phyloP scores from a whole-genome alignment of 2,113 vertebrate genomes.

The Pomatostomus ruficeps region DNA sequence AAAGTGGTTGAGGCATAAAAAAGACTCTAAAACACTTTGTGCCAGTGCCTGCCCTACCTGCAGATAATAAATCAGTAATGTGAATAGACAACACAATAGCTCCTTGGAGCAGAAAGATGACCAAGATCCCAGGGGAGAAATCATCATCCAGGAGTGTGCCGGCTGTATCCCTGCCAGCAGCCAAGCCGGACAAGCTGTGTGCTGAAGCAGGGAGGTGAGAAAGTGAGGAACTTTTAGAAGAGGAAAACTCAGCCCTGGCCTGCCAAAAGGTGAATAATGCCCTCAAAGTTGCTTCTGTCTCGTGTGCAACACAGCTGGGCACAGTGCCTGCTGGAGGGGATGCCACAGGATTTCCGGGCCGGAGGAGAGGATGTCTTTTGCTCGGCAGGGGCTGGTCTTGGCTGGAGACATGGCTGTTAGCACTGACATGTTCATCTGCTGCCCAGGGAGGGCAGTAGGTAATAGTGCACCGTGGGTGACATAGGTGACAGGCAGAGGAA shows the following conservation, averaged over 20 bases:
- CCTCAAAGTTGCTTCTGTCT: background rate
- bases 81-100: background rate
- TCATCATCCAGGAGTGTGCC: background rate
- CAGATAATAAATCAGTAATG: background rate
- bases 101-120: background rate
- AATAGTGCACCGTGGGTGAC: rapidly evolving
- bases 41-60: background rate
- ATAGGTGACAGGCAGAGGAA: background rate
- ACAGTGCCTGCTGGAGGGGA: background rate
- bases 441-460: background rate
- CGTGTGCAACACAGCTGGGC: rapidly evolving
- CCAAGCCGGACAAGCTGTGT: background rate
- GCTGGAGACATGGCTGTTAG: rapidly evolving
- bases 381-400: background rate
- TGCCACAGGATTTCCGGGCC: background rate
- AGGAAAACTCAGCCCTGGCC: background rate
- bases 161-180: background rate
- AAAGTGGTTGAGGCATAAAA: background rate
- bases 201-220: background rate
- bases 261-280: background rate
- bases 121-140: background rate
- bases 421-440: background rate
- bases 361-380: background rate
- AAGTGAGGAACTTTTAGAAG: background rate
- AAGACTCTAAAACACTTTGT: background rate